These are phyloP conservation scores for Cettia cetti DNA, from an alignment of 2,113 vertebrate genomes.

Conservation along the genomic window DNA sequence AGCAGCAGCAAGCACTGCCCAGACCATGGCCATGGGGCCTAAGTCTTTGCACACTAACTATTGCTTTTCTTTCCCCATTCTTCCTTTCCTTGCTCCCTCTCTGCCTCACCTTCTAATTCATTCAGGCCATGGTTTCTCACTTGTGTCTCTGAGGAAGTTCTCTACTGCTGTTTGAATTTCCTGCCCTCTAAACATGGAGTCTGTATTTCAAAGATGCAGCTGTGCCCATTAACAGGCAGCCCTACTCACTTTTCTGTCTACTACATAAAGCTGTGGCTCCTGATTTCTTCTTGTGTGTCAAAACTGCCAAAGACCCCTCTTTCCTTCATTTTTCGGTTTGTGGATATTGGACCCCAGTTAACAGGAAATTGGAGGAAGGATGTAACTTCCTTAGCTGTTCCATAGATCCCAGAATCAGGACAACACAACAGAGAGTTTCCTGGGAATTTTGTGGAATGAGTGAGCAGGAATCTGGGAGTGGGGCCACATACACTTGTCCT, in stretches of 20 bases:
- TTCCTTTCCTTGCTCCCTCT: background rate
- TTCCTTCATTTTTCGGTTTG: background rate
- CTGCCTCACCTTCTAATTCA: background rate
- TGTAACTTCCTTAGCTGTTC: background rate
- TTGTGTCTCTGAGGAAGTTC: background rate
- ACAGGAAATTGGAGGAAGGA: background rate
- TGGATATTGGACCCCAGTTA: background rate
- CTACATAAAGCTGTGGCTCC: background rate
- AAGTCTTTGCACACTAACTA: background rate
- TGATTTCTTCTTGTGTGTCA: background rate
- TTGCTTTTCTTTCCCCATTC: background rate
- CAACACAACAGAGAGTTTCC: background rate
- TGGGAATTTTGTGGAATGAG: background rate
- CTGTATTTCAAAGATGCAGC: background rate
- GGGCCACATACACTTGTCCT: background rate
- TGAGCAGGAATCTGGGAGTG: background rate
- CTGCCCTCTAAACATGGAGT: background rate
- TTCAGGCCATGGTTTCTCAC: background rate
- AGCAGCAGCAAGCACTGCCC: background rate
- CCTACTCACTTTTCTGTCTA: background rate
- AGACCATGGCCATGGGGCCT: background rate
- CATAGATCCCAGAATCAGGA: background rate
- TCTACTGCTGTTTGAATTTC: background rate
- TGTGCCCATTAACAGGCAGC: background rate
- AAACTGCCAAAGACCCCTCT: background rate